phyloP scores from a whole-genome alignment of 2,113 vertebrate genomes.

The Telmatochromis brichardi region DNA sequence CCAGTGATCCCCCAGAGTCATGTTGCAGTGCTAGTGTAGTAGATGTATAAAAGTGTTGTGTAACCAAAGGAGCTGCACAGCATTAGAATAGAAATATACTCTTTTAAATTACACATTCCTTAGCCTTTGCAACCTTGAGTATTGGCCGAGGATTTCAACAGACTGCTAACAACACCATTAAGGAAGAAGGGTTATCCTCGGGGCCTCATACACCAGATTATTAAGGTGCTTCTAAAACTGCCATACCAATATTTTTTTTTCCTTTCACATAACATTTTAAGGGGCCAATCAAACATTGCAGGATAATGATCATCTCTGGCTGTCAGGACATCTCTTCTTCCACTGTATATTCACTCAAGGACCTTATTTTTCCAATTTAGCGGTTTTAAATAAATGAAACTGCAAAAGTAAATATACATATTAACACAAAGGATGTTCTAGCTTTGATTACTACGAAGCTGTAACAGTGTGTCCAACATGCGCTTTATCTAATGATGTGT shows the following conservation, averaged over 20 bases:
- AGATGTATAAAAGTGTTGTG: conserved; percentile 30
- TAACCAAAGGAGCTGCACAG: neutral
- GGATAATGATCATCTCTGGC: conserved; percentile 49
- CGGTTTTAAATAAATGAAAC: neutral
- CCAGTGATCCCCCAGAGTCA: conserved; percentile 32
- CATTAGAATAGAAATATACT: conserved; percentile 10
- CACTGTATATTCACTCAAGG: neutral
- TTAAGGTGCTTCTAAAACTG: conserved; percentile 43
- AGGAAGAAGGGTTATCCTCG: conserved; percentile 26
- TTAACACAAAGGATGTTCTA: neutral
- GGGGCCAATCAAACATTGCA: conserved; percentile 46
- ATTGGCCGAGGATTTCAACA: conserved; percentile 29
- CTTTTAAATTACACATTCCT: conserved; percentile 38
- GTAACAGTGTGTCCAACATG: neutral
- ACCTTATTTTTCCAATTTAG: conserved; percentile 8
- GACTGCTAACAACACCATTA: conserved; percentile 44
- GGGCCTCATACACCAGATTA: conserved; percentile 29
- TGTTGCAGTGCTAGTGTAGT: conserved; percentile 18
- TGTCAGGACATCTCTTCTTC: conserved; percentile 25
- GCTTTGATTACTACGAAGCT: neutral
- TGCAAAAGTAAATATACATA: neutral
- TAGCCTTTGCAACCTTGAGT: conserved; percentile 4
- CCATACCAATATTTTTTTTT: conserved; percentile 7
- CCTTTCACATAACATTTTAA: conserved; percentile 46
- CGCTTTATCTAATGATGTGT: neutral